Base-by-base conservation (phyloP, 2,888 invertebrate genomes). In the Xestia ashworthii region DNA sequence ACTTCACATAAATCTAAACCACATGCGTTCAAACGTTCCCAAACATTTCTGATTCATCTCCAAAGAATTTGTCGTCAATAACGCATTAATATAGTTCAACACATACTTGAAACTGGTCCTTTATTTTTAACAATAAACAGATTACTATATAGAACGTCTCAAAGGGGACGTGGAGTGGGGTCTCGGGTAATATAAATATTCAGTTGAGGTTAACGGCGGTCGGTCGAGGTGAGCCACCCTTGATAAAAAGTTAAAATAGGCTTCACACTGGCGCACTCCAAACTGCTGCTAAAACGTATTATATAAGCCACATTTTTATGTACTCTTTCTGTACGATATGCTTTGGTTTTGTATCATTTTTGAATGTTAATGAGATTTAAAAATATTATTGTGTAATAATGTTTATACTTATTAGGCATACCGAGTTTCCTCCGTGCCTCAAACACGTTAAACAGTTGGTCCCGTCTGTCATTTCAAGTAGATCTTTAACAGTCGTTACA, bases 101-200 rank as follows among this genome's bases (percentile, higher is more conserved):
- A 65, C 38, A 68, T 62, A 72, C 72, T 86, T 76, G 5, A 55
- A 82, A 78, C 48, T 50, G 66, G 78, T 76, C 76, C 72, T 82
- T 86, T 86, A 87, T 88, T 89, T 90, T 87, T 84, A 87, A 92
- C 91, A 91, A 90, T 89, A 90, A 90, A 90, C 89, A 92, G 87
- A 92, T 92, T 87, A 88, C 78, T 82, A 74, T 73, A 84, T 78
- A 86, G 76, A 82, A 76, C 81, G 80, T 85, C 86, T 86, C 87
- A 87, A 89, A 90, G 90, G 86, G 88, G 85, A 86, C 86, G 38
- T 76, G 87, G 84, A 85, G 89, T 86, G 85, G 87, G 87, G 89
- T 83, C 86, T 81, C 82, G 76, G 87, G 86, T 88, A 91, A 90
- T 93, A 93, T 94, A 94, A 94, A 95, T 95, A 94, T 94, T 94